Evolutionary conservation across 1,140 invertebrate genomes (phyloP), one percentile per base, ranked within the genome.

Genomic region (Cotesia glomerata): DNA sequence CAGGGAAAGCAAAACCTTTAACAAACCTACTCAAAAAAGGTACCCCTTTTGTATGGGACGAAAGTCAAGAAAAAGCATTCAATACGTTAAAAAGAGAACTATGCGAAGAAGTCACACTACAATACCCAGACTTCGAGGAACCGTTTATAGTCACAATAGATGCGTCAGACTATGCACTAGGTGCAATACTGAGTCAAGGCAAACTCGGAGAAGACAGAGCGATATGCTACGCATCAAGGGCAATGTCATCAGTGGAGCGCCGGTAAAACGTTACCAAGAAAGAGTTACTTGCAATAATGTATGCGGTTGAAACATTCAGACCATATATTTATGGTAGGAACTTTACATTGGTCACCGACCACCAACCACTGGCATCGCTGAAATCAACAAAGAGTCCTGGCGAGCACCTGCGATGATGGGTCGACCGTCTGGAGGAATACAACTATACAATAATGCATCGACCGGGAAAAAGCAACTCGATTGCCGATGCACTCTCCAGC

Each of bases 381-480:
- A 45, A 45, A 3, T 45, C 8, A 9, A 45, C 39, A 0, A 45
- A 45, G 8, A 45, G 0, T 3, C 39, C 7, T 8, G 5, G 39
- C 1, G 8, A 45, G 5, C 75, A 86, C 75, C 74, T 90, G 13
- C 79, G 86, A 3, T 72, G 88, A n/a, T 91, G 89, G 89, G 71
- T 84, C 66, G 34, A 89, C 5, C 79, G 84, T 75, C 71, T 90
- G 35, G 85, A 45, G 8, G 39, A 45, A 45, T 45, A 45, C 3
- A 11, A 45, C 2, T 45, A 45, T 45, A 11, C 7, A 9, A 5
- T 45, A 8, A 5, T 45, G 2, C 39, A 45, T 45, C 39, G 39
- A 7, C 88, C 76, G 84, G 86, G 84, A 18, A 82, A 77, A 72
- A 51, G 74, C 16, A 83, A 87, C 74, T 68, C 58, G n/a, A 83